phyloP scores from a whole-genome alignment of 2,113 vertebrate species.

The Aspiorhynchus laticeps region DNA sequence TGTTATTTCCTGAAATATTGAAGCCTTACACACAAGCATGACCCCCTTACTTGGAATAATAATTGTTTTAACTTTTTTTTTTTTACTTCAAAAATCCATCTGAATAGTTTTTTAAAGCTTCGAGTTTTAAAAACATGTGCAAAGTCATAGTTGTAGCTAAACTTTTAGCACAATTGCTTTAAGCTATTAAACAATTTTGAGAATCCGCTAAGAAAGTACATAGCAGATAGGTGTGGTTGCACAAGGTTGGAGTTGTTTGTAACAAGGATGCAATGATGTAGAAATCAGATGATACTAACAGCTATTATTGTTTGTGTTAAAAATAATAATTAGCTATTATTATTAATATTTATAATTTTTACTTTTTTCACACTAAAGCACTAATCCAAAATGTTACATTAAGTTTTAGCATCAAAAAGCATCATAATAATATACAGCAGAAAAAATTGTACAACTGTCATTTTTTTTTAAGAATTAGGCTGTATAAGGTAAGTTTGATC shows the following conservation, averaged over 20 bases:
- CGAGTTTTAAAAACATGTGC: not conserved
- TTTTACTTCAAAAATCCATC: not conserved
- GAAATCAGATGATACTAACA: not conserved
- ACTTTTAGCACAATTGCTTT: not conserved
- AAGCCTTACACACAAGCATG: not conserved
- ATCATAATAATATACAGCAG: too few species aligned
- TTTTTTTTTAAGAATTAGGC: too few species aligned
- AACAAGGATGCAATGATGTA: not conserved
- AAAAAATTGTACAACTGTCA: too few species aligned
- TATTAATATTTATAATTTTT: not conserved
- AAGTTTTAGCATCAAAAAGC: not conserved
- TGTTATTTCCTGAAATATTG: constrained; percentile 12
- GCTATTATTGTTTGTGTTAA: not conserved
- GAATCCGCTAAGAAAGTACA: not conserved
- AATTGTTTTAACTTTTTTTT: not conserved
- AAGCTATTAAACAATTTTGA: not conserved
- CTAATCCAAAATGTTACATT: not conserved
- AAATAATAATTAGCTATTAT: too few species aligned
- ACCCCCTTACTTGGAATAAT: not conserved
- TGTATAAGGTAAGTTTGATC: too few species aligned
- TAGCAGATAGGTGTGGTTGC: not conserved
- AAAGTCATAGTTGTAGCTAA: not conserved
- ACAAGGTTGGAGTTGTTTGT: not conserved
- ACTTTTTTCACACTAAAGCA: not conserved
- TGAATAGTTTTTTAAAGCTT: not conserved